These are phyloP conservation scores for Zaprionus kolodkinae DNA, from an alignment of 1,140 invertebrate species.

Conservation along the genomic window DNA sequence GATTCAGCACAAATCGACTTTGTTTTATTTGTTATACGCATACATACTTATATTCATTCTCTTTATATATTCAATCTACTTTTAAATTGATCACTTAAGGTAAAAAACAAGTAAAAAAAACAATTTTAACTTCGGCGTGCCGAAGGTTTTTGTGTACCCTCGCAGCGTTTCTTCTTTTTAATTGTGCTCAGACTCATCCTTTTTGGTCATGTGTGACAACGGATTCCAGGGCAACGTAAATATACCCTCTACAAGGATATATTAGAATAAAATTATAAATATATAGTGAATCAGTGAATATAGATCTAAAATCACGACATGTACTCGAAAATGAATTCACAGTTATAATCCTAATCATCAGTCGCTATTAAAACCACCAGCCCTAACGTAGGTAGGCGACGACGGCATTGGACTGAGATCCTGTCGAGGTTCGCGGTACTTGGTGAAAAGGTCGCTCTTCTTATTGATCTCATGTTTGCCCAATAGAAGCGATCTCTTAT, in stretches of 20 bases:
- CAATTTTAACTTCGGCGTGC: background rate
- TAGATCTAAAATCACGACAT: background rate
- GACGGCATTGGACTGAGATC: background rate
- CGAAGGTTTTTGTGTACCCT: background rate
- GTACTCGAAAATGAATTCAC: background rate
- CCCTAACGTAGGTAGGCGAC: background rate
- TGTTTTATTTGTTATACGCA: background rate
- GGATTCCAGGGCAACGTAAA: background rate
- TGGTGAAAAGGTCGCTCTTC: conserved; percentile 4
- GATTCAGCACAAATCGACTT: conserved; percentile 1
- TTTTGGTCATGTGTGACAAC: background rate
- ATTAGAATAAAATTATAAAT: background rate
- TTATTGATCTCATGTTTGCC: background rate
- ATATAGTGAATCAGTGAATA: background rate
- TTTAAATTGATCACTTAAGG: background rate
- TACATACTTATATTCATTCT: background rate
- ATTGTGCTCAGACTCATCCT: background rate
- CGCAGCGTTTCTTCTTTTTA: background rate
- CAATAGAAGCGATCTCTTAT: background rate
- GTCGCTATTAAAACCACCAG: background rate
- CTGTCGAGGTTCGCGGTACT: background rate
- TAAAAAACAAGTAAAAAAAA: conserved; percentile 1
- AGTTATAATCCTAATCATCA: background rate
- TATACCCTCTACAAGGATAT: background rate
- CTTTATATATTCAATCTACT: background rate